Evolutionary conservation across 2,113 vertebrate species (phyloP), one percentile per base, ranked within the genome.

Genomic region (Pseudolaguvia tuberculata): DNA sequence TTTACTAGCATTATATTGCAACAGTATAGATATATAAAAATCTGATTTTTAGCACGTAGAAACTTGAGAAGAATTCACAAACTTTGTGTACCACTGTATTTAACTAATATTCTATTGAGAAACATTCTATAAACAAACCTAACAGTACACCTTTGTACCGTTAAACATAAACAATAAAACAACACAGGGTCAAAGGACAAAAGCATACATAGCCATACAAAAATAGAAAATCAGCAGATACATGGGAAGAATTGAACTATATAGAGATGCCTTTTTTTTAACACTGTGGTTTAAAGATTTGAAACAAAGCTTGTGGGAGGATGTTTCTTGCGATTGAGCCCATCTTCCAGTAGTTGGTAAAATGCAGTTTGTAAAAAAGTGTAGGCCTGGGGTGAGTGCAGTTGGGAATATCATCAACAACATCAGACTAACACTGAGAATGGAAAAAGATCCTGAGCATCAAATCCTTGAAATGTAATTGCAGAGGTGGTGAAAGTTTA

Each of bases 401-500:
- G 4, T 61, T 35, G 42, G 66, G 74, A 76, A 76, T 51, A 76
- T 52, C 18, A 52, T 29, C 31, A 66, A 48, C 73, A 75, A 31
- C 62, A 67, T 52, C 48, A 55, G 73, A 66, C 74, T 27, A 39
- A 35, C 13, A 3, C 29, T 35, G 53, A 58, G 18, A 47, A 66
- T 50, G 42, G 48, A 75, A 56, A 75, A 25, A 56, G 73, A 66
- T 66, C 27, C 65, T 7, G n/a, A 75, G 45, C 39, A 69, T 63
- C 72, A 35, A 57, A 75, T 66, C 61, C 73, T 75, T 75, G 74
- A n/a, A 76, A 70, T 29, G 39, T 69, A 76, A 58, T 68, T 69
- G 74, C 74, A 76, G 25, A 76, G 63, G 53, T 68, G 74, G 65
- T 69, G 45, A 27, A 69, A 48, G 56, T 70, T 70, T 76, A 69